Base-by-base conservation (phyloP, 2,797 vertebrate genomes). In the Buphagus erythrorhynchus region DNA sequence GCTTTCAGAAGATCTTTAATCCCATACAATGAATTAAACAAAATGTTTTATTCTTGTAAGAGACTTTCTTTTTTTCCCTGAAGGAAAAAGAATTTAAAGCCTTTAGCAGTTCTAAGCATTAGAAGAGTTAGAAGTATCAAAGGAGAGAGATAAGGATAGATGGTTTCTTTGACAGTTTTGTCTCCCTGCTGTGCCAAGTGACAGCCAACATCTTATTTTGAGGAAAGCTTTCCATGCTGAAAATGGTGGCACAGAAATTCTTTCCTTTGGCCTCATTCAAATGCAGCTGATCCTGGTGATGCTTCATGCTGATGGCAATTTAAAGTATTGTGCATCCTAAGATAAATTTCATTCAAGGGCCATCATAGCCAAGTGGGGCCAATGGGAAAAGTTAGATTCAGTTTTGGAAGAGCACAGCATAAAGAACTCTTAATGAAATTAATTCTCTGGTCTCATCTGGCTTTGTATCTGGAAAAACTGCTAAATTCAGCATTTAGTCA, bases 401-500 rank as follows among this genome's bases (percentile, higher is more conserved):
- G 16, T 74, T 88, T 94, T 91, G 72, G 35, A 85, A 82, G 25
- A 93, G 75, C 78, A 74, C 77, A 94, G 78, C 84, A 87, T 74
- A 96, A 93, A 89, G 18, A 31, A 51, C 49, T 79, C 16, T 19
- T 87, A 93, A 95, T 94, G 69, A 93, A 88, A 95, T 95, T 77
- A 92, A 65, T 87, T 91, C 46, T 89, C 57, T 73, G 58, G 65
- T 80, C 72, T 89, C 61, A 87, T 92, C 75, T 93, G 75, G 45
- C 72, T 86, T 5, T n/a, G 31, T 77, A 35, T 75, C 65, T 86
- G 33, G 59, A 49, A 91, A 93, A 96, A 91, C 43, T 89, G 81
- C 95, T 94, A 62, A 89, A 79, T 93, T 91, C 90, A 96, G 92
- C 88, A 80, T 94, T 89, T 92, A 92, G 72, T 85, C 38, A 49